Evolutionary conservation across 2,113 vertebrate species (phyloP).

Genomic region (Mixornis gularis): DNA sequence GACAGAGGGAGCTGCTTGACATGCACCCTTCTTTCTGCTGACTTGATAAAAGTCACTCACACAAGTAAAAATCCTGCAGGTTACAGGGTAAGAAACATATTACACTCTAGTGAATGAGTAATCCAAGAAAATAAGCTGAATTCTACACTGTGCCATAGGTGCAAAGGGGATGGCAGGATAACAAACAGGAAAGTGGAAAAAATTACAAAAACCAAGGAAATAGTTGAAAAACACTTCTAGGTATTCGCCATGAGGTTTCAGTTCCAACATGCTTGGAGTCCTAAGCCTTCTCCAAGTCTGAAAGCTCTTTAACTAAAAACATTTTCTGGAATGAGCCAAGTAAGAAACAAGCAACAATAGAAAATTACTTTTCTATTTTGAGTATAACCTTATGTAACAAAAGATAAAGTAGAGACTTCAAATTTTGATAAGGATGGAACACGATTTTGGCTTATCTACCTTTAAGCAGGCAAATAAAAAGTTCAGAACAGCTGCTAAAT

Average conservation of each 20-base stretch:
- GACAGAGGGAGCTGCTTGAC: neutral
- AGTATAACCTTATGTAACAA: neutral
- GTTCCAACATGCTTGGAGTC: neutral
- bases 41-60: neutral
- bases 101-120: neutral
- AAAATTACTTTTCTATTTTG: neutral
- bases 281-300: neutral
- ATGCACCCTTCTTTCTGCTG: neutral
- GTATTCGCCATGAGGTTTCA: fast-evolving
- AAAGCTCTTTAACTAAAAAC: neutral
- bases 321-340: neutral
- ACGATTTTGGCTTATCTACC: neutral
- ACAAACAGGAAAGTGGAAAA: neutral
- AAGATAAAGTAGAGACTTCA: neutral
- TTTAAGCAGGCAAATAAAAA: neutral
- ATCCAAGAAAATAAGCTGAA: neutral
- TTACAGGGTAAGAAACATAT: neutral
- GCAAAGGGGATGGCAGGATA: neutral
- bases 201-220: neutral
- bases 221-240: neutral
- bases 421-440: neutral
- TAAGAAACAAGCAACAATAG: neutral
- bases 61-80: neutral
- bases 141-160: neutral
- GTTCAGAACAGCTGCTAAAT: neutral